A percentile compares a stretch with the other conserved stretches of the same genome.
These are phyloP conservation scores for Idaea biselata DNA, from an alignment of 2,888 invertebrate species.

Conservation along the genomic window DNA sequence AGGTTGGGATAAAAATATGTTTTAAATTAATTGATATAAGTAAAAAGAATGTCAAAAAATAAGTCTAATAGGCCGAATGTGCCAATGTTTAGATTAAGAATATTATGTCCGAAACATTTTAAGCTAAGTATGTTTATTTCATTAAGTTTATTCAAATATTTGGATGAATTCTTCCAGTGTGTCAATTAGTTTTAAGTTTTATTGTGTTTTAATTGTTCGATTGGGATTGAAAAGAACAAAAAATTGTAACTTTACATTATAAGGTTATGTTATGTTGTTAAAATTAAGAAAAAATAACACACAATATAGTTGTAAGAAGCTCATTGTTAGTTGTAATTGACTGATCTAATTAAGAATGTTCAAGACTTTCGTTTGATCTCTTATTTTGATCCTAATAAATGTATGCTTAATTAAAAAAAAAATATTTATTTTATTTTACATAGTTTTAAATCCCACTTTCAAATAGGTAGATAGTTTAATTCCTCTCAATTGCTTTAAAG, in stretches of 20 bases:
- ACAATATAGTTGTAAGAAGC: slow-evolving; percentile 17
- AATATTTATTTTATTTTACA: slow-evolving; percentile 24
- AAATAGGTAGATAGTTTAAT: background rate
- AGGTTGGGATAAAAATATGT: too few relatives aligned
- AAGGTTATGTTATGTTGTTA: too few relatives aligned
- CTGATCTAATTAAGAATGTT: slow-evolving; percentile 67
- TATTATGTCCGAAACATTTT: slow-evolving; percentile 9
- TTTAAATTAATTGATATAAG: too few relatives aligned
- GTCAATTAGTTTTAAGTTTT: slow-evolving; percentile 38
- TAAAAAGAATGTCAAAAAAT: too few relatives aligned
- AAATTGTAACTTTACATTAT: too few relatives aligned
- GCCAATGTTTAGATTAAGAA: slow-evolving; percentile 52
- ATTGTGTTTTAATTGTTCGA: slow-evolving; percentile 11
- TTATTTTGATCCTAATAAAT: slow-evolving; percentile 54
- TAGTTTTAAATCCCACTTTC: slow-evolving; percentile 4
- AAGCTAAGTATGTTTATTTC: slow-evolving; percentile 30
- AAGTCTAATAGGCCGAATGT: slow-evolving; percentile 62
- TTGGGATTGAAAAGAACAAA: too few relatives aligned
- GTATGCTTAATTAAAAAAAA: slow-evolving; percentile 36
- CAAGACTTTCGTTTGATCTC: slow-evolving; percentile 80
- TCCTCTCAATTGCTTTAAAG: background rate
- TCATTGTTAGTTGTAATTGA: slow-evolving; percentile 43
- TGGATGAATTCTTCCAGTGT: slow-evolving; percentile 60
- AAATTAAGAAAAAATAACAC: slow-evolving; percentile 30
- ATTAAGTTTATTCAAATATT: slow-evolving; percentile 28